These are phyloP conservation scores for Alca torda DNA, from an alignment of 2,797 vertebrate genomes.

Conservation along the genomic window DNA sequence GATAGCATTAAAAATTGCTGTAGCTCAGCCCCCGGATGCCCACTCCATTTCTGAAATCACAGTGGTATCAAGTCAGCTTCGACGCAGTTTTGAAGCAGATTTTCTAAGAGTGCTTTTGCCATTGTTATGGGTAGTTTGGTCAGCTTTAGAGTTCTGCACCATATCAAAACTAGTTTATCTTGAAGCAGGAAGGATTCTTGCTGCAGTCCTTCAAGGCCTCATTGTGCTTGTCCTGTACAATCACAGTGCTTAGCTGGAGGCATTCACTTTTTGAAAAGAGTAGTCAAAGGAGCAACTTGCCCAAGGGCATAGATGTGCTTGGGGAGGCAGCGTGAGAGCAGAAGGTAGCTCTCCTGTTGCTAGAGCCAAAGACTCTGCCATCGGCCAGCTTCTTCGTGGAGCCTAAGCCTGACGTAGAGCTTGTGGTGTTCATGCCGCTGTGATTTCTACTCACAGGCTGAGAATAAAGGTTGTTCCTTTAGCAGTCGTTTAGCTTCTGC, in stretches of 20 bases:
- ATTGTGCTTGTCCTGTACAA: neutral
- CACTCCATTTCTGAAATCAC: neutral
- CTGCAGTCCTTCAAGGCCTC: neutral
- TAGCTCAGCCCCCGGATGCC: neutral
- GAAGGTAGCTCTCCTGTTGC: neutral
- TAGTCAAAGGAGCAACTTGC: neutral
- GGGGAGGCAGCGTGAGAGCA: neutral
- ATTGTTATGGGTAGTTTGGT: neutral
- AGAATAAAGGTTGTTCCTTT: neutral
- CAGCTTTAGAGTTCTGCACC: neutral
- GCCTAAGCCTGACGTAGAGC: neutral
- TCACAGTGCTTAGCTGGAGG: neutral
- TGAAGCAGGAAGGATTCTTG: neutral
- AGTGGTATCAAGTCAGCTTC: neutral
- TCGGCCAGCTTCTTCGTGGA: neutral
- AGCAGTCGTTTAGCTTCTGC: neutral
- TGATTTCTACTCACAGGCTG: neutral
- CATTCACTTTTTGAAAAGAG: neutral
- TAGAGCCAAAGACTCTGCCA: neutral
- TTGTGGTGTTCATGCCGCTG: neutral
- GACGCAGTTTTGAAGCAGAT: neutral
- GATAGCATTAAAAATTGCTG: neutral
- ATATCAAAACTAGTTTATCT: neutral
- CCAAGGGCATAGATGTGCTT: fast-evolving
- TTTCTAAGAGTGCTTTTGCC: neutral